Base-by-base conservation (phyloP, 1,140 invertebrate species). In the Brachionus manjavacas region DNA sequence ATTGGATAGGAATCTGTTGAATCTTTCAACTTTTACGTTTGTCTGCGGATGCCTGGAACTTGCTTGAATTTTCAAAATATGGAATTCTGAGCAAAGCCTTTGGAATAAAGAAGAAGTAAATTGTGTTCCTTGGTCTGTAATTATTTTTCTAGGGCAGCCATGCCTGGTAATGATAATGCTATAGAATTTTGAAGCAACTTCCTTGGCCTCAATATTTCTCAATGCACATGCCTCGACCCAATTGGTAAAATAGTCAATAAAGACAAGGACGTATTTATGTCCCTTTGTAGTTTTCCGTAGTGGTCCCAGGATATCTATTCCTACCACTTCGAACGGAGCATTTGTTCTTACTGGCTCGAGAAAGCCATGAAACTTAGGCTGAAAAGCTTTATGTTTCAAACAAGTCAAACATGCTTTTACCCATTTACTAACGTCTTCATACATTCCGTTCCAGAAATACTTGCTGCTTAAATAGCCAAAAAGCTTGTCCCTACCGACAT, bases 21-120 rank as follows among this genome's bases (percentile, higher is more conserved):
- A 74, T 31, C 9, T 74, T 35, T 74, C 70, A 84, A 25, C 84
- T 66, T 39, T 86, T 86, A 43, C 76, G n/a, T 87, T 87, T n/a
- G n/a, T 64, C 78, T 55, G 79, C 4, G 86, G 87, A 72, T 87
- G 85, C 41, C 85, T 85, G 16, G 84, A 85, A 3, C 25, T 85
- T 86, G 7, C 85, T 86, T 12, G 85, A 20, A 4, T 66, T 35
- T 86, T 85, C 9, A 85, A 39, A 39, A 86, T 85, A 16, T 79
- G 16, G 14, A 83, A 60, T 1, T 39, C 39, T 3, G 60, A 23
- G 25, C 14, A 64, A 23, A 64, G 25, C 11, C 14, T 64, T 16
- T 64, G 3, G 16, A 64, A 64, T 28, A 64, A 64, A 4, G 16
- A 4, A 12, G 60, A 64, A 23, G 60, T 64, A 12, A 64, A 64